Evolutionary conservation across 2,113 vertebrate species (phyloP).

Genomic region (Ascaphus truei): DNA sequence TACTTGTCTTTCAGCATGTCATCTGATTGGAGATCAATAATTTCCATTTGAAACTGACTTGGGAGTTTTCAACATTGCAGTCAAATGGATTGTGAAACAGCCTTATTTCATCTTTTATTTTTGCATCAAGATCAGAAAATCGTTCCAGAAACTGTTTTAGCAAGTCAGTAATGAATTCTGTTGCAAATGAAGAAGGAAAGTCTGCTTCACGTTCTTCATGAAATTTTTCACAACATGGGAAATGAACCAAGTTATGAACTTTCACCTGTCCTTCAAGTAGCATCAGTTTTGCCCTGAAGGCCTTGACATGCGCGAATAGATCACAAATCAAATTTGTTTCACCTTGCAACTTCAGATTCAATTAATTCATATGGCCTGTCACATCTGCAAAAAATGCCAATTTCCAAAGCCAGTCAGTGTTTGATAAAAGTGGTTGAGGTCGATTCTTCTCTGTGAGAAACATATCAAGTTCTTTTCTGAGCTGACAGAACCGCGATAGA

Average conservation of each 20-base stretch:
- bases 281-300: constrained; percentile 1
- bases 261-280: constrained; percentile 2
- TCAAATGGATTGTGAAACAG: not conserved
- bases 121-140: not conserved
- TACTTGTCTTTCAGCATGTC: not conserved
- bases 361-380: constrained; percentile 26
- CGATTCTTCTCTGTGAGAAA: constrained; percentile 29
- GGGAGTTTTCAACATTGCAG: not conserved
- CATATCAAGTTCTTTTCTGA: constrained; percentile 3
- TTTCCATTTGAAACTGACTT: not conserved
- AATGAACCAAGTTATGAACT: not conserved
- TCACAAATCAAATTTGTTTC: constrained; percentile 29
- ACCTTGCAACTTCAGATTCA: constrained; percentile 11
- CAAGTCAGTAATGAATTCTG: not conserved
- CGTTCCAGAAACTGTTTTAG: not conserved
- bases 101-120: not conserved
- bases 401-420: too few species aligned
- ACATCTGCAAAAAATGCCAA: constrained; percentile 28
- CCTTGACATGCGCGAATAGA: constrained; percentile 16
- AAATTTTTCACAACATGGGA: not conserved
- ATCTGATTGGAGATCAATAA: not conserved
- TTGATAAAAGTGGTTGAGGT: too few species aligned
- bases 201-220: not conserved
- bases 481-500: constrained; percentile 30
- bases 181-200: not conserved